phyloP scores from a whole-genome alignment of 2,888 invertebrate species.

The Ligdia adustata region DNA sequence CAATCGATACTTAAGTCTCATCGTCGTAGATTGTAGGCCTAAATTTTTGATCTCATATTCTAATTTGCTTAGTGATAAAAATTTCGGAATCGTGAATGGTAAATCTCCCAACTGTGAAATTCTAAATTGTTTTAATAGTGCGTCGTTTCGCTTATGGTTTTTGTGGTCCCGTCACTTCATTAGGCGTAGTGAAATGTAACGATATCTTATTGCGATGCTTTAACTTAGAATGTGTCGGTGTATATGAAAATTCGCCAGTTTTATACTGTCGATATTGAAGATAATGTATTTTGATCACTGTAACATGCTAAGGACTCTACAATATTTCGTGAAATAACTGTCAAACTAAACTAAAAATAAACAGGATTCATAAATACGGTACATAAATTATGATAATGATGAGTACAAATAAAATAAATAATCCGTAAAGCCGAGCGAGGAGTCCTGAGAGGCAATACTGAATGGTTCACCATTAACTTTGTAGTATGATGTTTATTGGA shows the following conservation, averaged over 20 bases:
- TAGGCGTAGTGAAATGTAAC: slow-evolving; percentile 78
- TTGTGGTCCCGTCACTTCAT: slow-evolving; percentile 60
- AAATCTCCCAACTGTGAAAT: slow-evolving; percentile 74
- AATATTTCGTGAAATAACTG: slow-evolving; percentile 59
- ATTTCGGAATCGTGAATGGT: slow-evolving; percentile 75
- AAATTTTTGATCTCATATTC: slow-evolving; percentile 84
- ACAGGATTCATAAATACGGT: slow-evolving; percentile 52
- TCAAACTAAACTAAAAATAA: slow-evolving; percentile 56
- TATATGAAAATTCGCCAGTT: slow-evolving; percentile 75
- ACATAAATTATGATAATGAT: slow-evolving; percentile 63
- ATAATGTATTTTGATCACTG: slow-evolving; percentile 66
- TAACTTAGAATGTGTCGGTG: slow-evolving; percentile 80
- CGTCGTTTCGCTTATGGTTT: slow-evolving; percentile 70
- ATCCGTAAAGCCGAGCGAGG: too few species aligned
- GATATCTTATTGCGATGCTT: slow-evolving; percentile 84
- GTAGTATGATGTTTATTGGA: slow-evolving; percentile 81
- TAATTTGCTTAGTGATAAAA: slow-evolving; percentile 83
- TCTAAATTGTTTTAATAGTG: slow-evolving; percentile 76
- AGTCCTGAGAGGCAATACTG: slow-evolving; percentile 74
- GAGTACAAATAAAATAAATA: slow-evolving; percentile 70
- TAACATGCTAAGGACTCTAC: slow-evolving; percentile 61
- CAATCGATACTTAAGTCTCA: slow-evolving; percentile 79
- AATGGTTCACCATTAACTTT: slow-evolving; percentile 77
- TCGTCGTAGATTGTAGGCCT: slow-evolving; percentile 82
- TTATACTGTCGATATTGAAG: slow-evolving; percentile 72